Evolutionary conservation across 2,888 invertebrate species (phyloP), one percentile per base, ranked within the genome.

Genomic region (Alviniconcha strummeri): DNA sequence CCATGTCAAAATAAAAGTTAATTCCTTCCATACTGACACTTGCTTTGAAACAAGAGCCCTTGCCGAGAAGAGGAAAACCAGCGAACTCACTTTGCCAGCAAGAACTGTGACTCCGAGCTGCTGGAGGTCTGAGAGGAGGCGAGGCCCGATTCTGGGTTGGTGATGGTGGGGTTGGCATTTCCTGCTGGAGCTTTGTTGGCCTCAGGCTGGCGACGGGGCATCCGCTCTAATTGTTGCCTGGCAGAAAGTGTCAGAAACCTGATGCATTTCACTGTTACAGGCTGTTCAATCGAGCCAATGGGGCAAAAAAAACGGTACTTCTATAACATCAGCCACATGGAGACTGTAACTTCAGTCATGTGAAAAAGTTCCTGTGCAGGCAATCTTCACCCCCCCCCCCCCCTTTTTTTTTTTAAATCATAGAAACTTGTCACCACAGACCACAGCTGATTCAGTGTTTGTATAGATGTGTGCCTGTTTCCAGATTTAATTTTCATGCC

Each of bases 201-300:
- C 92, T 96, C 96, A 83, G 96, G 96, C 90, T 96, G 96, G 90
- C 98, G 96, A 90, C 97, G 96, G 89, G 98, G 98, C 94, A 97
- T 95, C 87, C 98, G 95, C 94, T 98, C 98, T 92, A 98, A 94
- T 94, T 97, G 97, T 94, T 97, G 97, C 88, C 98, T 96, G 64
- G 72, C 56, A 81, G 77, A 83, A 56, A 84, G 69, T 7, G 79
- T 52, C 72, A 83, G 56, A 82, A 82, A 82, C 77, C 82, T 82
- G 69, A 56, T 77, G 67, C 82, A 13, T 36, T 55, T 77, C 77
- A 79, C 76, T 83, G 52, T 78, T 64, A 72, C 79, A 83, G 78
- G n/a, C 79, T 60, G 56, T 56, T 69, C 74, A 78, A 5, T 72
- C n/a, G n/a, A 8, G 60, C 36, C 36, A 36, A 36, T 36, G 36